Evolutionary conservation across 2,113 vertebrate species (phyloP), one percentile per base, ranked within the genome.

Genomic region (Romanogobio albipinnatus): DNA sequence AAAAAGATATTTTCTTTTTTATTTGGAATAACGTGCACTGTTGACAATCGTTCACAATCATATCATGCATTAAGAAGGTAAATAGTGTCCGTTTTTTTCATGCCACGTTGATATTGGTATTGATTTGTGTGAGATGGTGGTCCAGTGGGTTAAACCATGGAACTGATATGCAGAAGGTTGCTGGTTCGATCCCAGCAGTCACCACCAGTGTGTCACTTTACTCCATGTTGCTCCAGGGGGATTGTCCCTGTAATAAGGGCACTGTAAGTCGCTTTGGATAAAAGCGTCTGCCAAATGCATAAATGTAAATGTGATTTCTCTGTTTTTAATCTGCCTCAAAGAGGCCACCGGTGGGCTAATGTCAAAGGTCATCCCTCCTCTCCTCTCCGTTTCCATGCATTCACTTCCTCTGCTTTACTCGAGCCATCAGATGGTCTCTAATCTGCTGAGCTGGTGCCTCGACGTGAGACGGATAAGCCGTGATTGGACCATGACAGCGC

Each of bases 401-500:
- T 15, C 39, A 51, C 58, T 22, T 58, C 22, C 39, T 73, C 36
- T 45, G 36, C 39, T 73, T 73, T 45, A 13, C 70, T 73, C 33
- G 3, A 43, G 9, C 53, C 66, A 22, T 70, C 66, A 70, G n/a
- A 71, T 61, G 82, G 8, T 68, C 75, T 29, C 14, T 75, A 56
- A 53, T 78, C 84, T 53, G 45, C 73, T 64, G 68, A 73, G 11
- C 66, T 56, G 53, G 51, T 19, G 15, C 53, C 17, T 19, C 5
- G 5, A 19, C 3, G 15, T 61, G 79, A 62, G 84, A 73, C 88
- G 79, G 77, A 81, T 62, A 73, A 85, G 81, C 22, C 43, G 83
- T 86, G 82, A 83, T 59, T 49, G 74, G 10, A 39, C 71, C 66
- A 36, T 73, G 87, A 89, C 85, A 17, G n/a, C 43, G 82, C 88